Percentiles rank a stretch among this genome's conserved stretches.
Conservation (phyloP, 1,140 invertebrate species). For the Drosophila fuyamai region DNA sequence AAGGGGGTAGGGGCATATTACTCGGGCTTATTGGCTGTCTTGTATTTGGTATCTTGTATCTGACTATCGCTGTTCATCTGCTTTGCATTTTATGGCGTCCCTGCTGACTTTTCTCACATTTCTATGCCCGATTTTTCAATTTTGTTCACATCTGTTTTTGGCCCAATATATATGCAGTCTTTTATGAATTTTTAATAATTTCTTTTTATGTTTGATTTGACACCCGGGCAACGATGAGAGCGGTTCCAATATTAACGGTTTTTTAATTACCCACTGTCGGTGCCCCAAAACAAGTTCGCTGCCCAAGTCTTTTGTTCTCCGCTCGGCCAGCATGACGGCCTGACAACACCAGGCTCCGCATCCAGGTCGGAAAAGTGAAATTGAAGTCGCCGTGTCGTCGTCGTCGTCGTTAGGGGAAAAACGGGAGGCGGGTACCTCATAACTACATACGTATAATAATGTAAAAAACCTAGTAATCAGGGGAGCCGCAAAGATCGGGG, state of each 20-base stretch:
- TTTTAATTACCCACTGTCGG: conserved; percentile 73
- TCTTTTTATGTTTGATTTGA: conserved; percentile 82
- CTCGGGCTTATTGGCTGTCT: conserved; percentile 46
- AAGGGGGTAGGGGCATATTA: conserved; percentile 23
- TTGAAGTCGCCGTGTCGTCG: conserved; percentile 50
- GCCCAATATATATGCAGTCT: conserved; percentile 24
- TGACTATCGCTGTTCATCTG: conserved; percentile 28
- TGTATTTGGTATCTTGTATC: conserved; percentile 35
- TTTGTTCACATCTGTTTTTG: conserved; percentile 32
- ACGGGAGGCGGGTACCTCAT: conserved; percentile 18
- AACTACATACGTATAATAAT: conserved; percentile 46
- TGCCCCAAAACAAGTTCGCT: conserved; percentile 57
- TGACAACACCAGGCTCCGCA: conserved; percentile 46
- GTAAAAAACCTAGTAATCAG: conserved; percentile 71
- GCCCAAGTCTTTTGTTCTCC: conserved; percentile 69
- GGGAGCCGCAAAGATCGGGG: conserved; percentile 67
- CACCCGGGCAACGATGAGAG: conserved; percentile 60
- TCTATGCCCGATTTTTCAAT: conserved; percentile 49
- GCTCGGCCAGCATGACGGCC: conserved; percentile 62
- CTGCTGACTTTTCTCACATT: conserved; percentile 75
- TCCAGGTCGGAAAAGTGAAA: conserved; percentile 70
- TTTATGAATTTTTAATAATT: conserved; percentile 81
- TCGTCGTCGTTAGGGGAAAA: conserved; percentile 5
- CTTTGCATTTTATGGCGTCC: conserved; percentile 73
- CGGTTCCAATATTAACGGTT: conserved; percentile 77